Base-by-base conservation (phyloP, 1,140 invertebrate genomes). In the Sipha flava region DNA sequence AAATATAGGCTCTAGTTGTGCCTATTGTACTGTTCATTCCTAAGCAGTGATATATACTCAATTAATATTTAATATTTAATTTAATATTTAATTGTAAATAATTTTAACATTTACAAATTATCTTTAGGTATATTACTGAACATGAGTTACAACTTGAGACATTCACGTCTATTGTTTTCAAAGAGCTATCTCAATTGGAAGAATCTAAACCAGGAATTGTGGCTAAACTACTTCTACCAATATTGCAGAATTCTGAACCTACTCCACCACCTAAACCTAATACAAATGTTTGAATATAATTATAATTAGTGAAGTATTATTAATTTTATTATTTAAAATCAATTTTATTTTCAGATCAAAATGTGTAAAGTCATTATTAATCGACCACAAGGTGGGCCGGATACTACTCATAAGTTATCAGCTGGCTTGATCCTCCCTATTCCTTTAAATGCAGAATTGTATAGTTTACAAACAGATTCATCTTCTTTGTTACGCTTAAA, bases 321-420 rank as follows among this genome's bases (percentile, higher is more conserved):
- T 21, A n/a, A n/a, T n/a, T n/a, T n/a, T n/a, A n/a, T n/a, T 6
- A 29, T 49, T 49, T 49, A 47, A n/a, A 57, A 64, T 31, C 80
- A 57, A 37, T 66, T 64, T 70, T 64, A 34, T 82, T 43, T 85
- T 37, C 83, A 92, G 88, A 91, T 93, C 40, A 86, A 88, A 62
- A 92, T 92, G 88, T 94, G 93, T 83, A 90, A 89, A 37, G 95
- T 94, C 23, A 87, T 89, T 1, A 95, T 98, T 68, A 87, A 93
- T 68, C 94, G 97, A 84, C 96, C 96, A 12, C 90, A 90, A 80
- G 91, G 90, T 4, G 90, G 94, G 83, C 89, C 90, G 21, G 96
- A 98, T 84, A 92, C 90, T 73, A 91, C 94, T 9, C 85, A 96
- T n/a, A 96, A 97, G 85, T 97, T 98, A 84, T 95, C 95, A 23